A percentile compares a stretch with the other conserved stretches of the same genome.
These are phyloP conservation scores for Omphaloscelis lunosa DNA, from an alignment of 2,888 invertebrate species.

Conservation along the genomic window DNA sequence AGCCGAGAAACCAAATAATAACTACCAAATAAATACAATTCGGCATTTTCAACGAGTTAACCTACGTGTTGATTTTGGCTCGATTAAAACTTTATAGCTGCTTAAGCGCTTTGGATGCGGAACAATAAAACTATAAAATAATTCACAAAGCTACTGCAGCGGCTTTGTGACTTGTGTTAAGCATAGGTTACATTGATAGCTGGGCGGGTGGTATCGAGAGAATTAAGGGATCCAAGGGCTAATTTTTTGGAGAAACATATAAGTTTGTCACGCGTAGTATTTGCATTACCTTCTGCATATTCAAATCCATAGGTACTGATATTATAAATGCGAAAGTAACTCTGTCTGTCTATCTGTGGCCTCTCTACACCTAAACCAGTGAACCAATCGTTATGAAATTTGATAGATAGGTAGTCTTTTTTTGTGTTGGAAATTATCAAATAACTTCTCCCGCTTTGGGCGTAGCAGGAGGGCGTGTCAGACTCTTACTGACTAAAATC, in stretches of 20 bases:
- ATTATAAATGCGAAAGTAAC: too few relatives aligned
- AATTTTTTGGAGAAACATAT: background rate
- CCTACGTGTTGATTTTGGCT: constrained; percentile 25
- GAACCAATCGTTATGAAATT: too few relatives aligned
- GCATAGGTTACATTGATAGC: background rate
- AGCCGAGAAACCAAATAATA: background rate
- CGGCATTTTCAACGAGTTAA: background rate
- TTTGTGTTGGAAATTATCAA: too few relatives aligned
- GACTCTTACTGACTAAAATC: too few relatives aligned
- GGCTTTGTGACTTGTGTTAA: constrained; percentile 1
- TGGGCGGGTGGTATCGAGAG: background rate
- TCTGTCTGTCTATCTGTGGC: too few relatives aligned
- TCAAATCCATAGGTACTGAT: too few relatives aligned
- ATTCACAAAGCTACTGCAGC: constrained; percentile 30
- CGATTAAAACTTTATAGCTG: constrained; percentile 46
- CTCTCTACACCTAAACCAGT: too few relatives aligned
- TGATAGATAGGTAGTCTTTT: too few relatives aligned
- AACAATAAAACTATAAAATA: constrained; percentile 51
- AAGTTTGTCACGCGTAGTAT: background rate
- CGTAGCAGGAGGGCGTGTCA: too few relatives aligned
- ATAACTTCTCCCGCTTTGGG: too few relatives aligned
- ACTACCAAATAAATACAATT: background rate
- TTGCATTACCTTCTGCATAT: background rate
- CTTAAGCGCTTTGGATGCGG: constrained; percentile 38
- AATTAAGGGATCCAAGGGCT: background rate